These are phyloP conservation scores for Melieria crassipennis DNA, from an alignment of 2,888 invertebrate genomes.

Conservation along the genomic window DNA sequence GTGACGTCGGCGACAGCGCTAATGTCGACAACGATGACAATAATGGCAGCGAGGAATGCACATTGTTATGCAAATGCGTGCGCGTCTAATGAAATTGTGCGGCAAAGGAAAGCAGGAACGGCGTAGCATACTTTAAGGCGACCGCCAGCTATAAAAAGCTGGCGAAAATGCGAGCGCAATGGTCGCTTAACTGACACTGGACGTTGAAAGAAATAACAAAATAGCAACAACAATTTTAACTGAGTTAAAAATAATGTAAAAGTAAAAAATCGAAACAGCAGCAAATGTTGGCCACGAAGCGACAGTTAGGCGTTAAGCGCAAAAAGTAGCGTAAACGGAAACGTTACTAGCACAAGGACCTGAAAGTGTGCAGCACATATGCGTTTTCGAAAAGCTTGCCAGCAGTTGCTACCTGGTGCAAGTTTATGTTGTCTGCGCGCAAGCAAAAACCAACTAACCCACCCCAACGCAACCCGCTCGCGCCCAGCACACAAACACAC, in stretches of 20 bases:
- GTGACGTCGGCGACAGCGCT: not conserved
- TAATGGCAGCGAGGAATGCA: not conserved
- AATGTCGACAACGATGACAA: not conserved
- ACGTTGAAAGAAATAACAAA: not conserved
- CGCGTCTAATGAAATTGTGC: not conserved
- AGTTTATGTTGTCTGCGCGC: too few species aligned
- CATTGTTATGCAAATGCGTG: slow-evolving; percentile 13
- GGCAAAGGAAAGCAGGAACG: not conserved
- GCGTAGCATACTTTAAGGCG: not conserved
- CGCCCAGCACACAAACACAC: too few species aligned
- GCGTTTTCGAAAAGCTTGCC: too few species aligned
- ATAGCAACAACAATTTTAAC: not conserved
- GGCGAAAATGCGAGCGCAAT: not conserved
- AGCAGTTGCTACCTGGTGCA: too few species aligned
- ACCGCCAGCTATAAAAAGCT: not conserved
- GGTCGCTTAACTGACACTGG: not conserved
- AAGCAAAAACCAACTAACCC: too few species aligned
- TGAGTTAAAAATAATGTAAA: not conserved
- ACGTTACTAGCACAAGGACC: slow-evolving; percentile 42
- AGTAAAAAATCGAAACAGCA: not conserved
- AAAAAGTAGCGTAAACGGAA: slow-evolving; percentile 19
- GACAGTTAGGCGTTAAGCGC: not conserved
- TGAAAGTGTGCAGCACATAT: slow-evolving; percentile 52
- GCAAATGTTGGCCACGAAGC: not conserved
- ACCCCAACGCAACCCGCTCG: too few species aligned